Evolutionary conservation across 2,888 invertebrate genomes (phyloP).

Genomic region (Osedax fenrisi): DNA sequence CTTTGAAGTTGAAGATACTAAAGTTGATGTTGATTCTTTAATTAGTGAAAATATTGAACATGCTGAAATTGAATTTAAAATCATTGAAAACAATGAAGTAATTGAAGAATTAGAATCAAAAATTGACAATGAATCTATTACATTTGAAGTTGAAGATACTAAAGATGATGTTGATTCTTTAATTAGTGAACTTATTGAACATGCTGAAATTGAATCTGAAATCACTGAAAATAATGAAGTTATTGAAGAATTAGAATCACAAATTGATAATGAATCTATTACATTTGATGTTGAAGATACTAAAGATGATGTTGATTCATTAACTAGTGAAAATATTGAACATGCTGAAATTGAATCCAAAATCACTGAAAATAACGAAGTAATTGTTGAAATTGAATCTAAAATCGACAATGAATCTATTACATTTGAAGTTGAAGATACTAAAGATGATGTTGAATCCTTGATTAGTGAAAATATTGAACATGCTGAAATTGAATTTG

Average conservation of each 20-base stretch:
- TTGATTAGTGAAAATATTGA: neutral
- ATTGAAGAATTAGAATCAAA: neutral
- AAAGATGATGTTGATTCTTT: neutral
- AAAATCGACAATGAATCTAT: neutral
- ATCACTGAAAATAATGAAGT: neutral
- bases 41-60: neutral
- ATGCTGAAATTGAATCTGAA: neutral
- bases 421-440: neutral
- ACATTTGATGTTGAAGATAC: neutral
- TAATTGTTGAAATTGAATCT: neutral
- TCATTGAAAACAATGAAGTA: neutral
- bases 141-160: neutral
- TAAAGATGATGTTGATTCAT: neutral
- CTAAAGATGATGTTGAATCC: neutral
- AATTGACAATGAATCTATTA: neutral
- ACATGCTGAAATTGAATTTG: neutral
- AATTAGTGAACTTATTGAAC: neutral
- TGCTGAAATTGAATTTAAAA: neutral
- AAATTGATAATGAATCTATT: neutral
- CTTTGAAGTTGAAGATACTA: neutral
- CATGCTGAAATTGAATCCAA: neutral
- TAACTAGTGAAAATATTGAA: neutral
- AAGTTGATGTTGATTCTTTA: neutral
- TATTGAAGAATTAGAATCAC: neutral
- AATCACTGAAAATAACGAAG: neutral